These are phyloP conservation scores for Neosilurus hyrtlii DNA, from an alignment of 2,797 vertebrate species.

Conservation along the genomic window DNA sequence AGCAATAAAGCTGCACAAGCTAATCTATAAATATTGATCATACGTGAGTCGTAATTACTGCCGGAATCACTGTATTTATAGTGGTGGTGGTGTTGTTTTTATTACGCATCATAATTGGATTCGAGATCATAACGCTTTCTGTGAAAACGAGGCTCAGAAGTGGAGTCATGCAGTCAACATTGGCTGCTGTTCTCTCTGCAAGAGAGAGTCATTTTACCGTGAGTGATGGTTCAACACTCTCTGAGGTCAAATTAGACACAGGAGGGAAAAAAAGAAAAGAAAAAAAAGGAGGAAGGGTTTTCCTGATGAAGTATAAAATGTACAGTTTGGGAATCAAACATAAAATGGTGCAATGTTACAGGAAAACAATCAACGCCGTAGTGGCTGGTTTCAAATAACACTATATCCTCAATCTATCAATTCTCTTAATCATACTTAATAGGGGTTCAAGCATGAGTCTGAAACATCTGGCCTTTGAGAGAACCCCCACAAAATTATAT, in stretches of 20 bases:
- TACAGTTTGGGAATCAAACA: too few relatives aligned
- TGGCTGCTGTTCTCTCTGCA: neutral
- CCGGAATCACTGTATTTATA: neutral
- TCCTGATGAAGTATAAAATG: too few relatives aligned
- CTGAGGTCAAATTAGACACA: neutral
- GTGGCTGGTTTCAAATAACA: too few relatives aligned
- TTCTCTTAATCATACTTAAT: too few relatives aligned
- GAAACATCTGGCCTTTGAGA: too few relatives aligned
- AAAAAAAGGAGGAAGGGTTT: neutral
- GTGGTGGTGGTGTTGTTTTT: neutral
- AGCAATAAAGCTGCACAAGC: slow-evolving; percentile 12
- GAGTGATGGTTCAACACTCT: slow-evolving; percentile 1
- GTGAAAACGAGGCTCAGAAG: neutral
- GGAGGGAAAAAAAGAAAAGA: neutral
- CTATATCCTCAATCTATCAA: too few relatives aligned
- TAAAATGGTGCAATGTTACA: too few relatives aligned
- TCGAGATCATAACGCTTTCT: neutral
- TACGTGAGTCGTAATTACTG: neutral
- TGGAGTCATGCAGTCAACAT: neutral
- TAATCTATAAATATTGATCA: slow-evolving; percentile 14
- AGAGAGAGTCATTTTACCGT: slow-evolving; percentile 5
- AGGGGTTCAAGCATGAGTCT: too few relatives aligned
- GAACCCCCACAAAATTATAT: too few relatives aligned
- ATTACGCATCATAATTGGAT: neutral
- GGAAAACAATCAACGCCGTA: too few relatives aligned